Base-by-base conservation (phyloP, 2,888 invertebrate genomes). In the Perdita meconis region DNA sequence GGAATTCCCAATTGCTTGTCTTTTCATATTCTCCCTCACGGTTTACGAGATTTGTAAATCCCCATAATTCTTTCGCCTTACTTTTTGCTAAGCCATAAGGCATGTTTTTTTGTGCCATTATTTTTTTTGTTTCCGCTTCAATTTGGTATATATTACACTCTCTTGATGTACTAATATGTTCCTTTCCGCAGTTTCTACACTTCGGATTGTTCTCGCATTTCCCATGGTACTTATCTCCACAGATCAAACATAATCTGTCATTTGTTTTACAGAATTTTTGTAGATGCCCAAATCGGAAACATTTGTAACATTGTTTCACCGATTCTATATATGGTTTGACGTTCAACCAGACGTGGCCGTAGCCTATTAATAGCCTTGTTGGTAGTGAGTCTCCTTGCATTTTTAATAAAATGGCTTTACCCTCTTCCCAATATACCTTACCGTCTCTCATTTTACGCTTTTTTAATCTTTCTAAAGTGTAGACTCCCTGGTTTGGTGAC, bases 271-370 rank as follows among this genome's bases (percentile, higher is more conserved):
- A 53, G 2, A 30, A 4, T 0, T 26, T 59, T 22, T 40, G 59
- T 24, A 40, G 24, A 6, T 59, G 40, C 0, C 51, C 51, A 6
- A 22, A 63, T 50, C 34, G 34, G 8, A 38, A 24, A n/a, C 64
- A 64, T 1, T 26, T 55, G 12, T 12, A 65, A 22, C 53, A 65
- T 30, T 65, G 64, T 30, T 42, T 53, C 8, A 55, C 53, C 6
- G 26, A 2, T 42, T 65, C 42, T 0, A 65, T n/a, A 4, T 51
- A 65, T 8, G 64, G 42, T 55, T 65, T 30, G 6, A 65, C 53
- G 3, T 53, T 53, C 3, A 64, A 0, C 64, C 64, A 64, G 0
- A 64, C 64, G n/a, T 64, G 64, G 16, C 64, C 64, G 1, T 30
- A 51, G 13, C 64, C 64, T 0, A 65, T 16, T 30, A 65, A 22